These are phyloP conservation scores for Mobula birostris DNA, from an alignment of 2,113 vertebrate genomes.

Conservation along the genomic window DNA sequence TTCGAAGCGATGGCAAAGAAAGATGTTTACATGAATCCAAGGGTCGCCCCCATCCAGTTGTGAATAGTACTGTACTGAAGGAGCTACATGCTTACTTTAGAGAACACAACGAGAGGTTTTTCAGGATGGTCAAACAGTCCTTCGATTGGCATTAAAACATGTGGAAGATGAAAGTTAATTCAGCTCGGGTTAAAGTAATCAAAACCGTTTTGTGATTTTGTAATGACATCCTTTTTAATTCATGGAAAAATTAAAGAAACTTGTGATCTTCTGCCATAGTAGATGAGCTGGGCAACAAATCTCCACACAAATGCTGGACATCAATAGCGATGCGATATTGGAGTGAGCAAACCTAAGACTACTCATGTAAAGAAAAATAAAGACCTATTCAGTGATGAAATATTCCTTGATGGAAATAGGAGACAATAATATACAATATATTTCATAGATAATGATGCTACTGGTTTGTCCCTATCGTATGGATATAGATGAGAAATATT, in stretches of 20 bases:
- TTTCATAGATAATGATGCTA: constrained; percentile 1
- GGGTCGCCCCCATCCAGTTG: constrained; percentile 77
- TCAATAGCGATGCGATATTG: neutral
- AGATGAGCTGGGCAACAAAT: neutral
- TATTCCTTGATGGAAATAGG: neutral
- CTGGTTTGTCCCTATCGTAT: constrained; percentile 12
- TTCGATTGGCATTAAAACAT: constrained; percentile 75
- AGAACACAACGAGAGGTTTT: constrained; percentile 84
- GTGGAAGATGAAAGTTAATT: neutral
- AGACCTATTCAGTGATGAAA: neutral
- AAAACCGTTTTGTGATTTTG: constrained; percentile 21
- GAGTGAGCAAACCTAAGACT: neutral
- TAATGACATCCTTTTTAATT: constrained; percentile 1
- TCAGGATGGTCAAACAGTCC: constrained; percentile 77
- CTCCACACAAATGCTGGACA: neutral
- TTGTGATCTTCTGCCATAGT: neutral
- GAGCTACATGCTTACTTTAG: constrained; percentile 78
- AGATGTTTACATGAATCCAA: constrained; percentile 88
- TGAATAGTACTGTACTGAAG: constrained; percentile 76
- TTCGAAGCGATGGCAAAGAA: constrained; percentile 79
- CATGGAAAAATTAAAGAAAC: neutral
- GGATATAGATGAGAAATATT: constrained; percentile 27
- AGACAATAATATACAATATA: neutral
- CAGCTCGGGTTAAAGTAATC: neutral
- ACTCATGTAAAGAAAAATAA: neutral